Conservation (phyloP, 2,888 invertebrate species). For the Phortica okadai region DNA sequence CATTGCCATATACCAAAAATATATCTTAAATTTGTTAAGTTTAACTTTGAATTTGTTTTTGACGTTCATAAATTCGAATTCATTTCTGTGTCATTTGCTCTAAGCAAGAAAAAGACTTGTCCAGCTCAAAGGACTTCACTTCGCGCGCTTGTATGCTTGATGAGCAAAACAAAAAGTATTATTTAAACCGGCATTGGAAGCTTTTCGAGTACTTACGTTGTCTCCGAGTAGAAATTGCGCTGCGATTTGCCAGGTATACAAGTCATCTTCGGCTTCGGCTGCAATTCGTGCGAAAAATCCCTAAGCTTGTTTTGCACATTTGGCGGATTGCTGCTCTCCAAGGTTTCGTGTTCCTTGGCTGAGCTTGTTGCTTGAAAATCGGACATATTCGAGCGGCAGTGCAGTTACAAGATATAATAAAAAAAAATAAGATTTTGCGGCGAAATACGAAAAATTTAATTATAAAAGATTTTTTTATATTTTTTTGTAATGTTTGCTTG, state of each 20-base stretch:
- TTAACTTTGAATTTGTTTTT: neutral
- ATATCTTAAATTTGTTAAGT: no score
- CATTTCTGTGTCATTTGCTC: constrained; percentile 44
- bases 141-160: constrained; percentile 32
- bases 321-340: no score
- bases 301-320: constrained; percentile 3
- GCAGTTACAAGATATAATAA: no score
- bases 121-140: constrained; percentile 51
- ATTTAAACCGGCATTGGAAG: no score
- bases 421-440: no score
- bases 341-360: no score
- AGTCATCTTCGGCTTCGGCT: constrained; percentile 55
- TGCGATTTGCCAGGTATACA: constrained; percentile 56
- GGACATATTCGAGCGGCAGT: no score
- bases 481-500: no score
- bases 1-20: neutral
- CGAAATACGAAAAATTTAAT: no score
- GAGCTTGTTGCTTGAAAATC: no score
- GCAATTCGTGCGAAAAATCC: constrained; percentile 53
- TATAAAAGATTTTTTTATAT: no score
- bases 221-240: constrained; percentile 48
- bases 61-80: constrained; percentile 38
- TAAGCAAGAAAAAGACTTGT: constrained; percentile 62
- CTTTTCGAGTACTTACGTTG: constrained; percentile 36
- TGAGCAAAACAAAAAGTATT: neutral